Evolutionary conservation across 2,888 invertebrate species (phyloP).

Genomic region (Antheraea yamamai): DNA sequence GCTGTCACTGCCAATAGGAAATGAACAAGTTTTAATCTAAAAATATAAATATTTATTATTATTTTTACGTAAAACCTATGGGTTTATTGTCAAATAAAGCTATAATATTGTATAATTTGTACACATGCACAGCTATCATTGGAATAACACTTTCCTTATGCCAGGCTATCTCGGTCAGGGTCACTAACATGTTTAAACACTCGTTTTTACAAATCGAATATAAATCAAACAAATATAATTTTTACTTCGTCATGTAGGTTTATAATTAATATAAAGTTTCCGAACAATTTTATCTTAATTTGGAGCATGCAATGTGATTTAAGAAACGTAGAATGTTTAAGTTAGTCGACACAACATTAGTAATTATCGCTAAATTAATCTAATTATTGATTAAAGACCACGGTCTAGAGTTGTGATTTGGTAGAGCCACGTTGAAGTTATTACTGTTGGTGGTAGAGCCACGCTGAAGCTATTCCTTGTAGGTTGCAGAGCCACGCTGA

Average conservation of each 20-base stretch:
- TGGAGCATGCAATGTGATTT: neutral
- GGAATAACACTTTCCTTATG: neutral
- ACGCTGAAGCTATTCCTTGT: no score
- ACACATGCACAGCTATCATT: neutral
- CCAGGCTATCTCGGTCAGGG: neutral
- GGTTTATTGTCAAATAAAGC: neutral
- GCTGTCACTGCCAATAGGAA: no score
- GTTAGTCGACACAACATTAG: no score
- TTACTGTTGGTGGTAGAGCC: no score
- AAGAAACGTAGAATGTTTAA: neutral
- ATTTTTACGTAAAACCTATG: neutral
- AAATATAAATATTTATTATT: neutral
- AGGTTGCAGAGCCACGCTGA: no score
- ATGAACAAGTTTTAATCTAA: neutral
- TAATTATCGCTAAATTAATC: no score
- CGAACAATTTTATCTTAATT: neutral
- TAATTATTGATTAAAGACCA: no score
- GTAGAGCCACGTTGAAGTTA: no score
- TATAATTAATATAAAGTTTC: neutral
- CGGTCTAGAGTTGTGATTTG: no score
- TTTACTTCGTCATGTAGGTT: neutral
- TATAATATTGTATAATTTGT: neutral
- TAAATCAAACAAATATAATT: neutral
- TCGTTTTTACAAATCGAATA: neutral
- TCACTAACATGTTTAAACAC: neutral